Base-by-base conservation (phyloP, 2,113 vertebrate species). In the Poicephalus meyeri region DNA sequence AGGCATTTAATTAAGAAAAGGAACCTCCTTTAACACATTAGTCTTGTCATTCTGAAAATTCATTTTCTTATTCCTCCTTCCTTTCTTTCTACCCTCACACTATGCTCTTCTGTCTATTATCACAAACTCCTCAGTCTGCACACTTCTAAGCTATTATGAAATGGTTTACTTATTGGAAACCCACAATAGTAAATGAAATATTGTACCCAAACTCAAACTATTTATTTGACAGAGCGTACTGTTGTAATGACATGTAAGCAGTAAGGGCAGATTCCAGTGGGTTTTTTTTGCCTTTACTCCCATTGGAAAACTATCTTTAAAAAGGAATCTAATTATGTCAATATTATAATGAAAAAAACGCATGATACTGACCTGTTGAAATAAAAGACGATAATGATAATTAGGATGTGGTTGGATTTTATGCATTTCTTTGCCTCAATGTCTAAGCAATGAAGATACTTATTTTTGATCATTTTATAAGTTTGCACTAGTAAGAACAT, bases 1-100 rank as follows among this genome's bases (percentile, higher is more conserved):
- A 74, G 56, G 81, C 61, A 95, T 88, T 96, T 96, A 97, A 97
- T 96, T 97, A 94, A 92, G 66, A 72, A 91, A 88, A 82, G 18
- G 4, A 92, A 80, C 18, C 33, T 94, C 95, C 89, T 96, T 76
- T 89, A 93, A 78, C 80, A 35, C 65, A 86, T 83, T 50, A 90
- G 33, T 60, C 85, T 60, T 86, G 68, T 77, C 90, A 95, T 39
- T 50, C 55, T 77, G 55, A 78, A 83, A 88, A 86, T 58, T 91
- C 69, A 72, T 94, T 88, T 86, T 95, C 88, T 78, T 78, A 37
- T 90, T 91, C 56, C 88, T 88, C 88, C 60, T 83, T 74, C 79
- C 25, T 83, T 95, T 64, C 79, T 69, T 76, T 86, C 80, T 78
- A 15, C 72, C 60, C 53, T 85, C 58, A 63, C 65, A 49, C 65